Evolutionary conservation across 37 sponge, comb jelly and placozoan genomes (phyloP), one percentile per base, ranked within the genome.

Genomic region (Petrosia ficiformis): DNA sequence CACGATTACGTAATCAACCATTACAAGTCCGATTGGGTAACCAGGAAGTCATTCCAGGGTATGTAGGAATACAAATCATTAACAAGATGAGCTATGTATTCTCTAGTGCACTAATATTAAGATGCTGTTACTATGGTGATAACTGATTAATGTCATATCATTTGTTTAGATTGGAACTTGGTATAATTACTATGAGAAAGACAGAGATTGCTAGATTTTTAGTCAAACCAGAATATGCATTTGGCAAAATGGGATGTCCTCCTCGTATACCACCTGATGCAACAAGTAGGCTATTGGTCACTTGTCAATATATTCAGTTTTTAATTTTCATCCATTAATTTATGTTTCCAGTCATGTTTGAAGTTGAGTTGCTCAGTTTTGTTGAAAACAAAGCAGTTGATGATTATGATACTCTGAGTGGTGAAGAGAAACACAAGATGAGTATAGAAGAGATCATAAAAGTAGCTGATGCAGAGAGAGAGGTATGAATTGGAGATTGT

Each of bases 211-310:
- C 98, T 1, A 60, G 83, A 28, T 94, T 97, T 58, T 85, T 97
- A 0, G 71, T 94, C 38, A 35, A 61, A 1, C 73, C 89, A 2
- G 44, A 79, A 37, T 97, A 91, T 72, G 93, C 90, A 10, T 97
- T 82, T 76, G 93, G 98, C 21, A 40, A 78, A 19, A 75, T 91
- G 74, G 98, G 98, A 11, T 94, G 95, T 74, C 98, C 98, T 26
- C 98, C 98, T 35, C 74, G 98, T 0, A 89, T 97, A 22, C 98
- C 98, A 42, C 88, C 86, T 29, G 76, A 89, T 39, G 92, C 92
- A 1, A 86, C 92, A 31, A 76, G 96, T 91, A 26, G 80, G 91
- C 22, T 59, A 35, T 8, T 78, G 79, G 2, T 80, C 42, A 61
- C 44, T 22, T n/a, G 0, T 68, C 58, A 38, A 39, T 34, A 60